Conservation (phyloP, 2,888 invertebrate species). For the Morinoia aosen region DNA sequence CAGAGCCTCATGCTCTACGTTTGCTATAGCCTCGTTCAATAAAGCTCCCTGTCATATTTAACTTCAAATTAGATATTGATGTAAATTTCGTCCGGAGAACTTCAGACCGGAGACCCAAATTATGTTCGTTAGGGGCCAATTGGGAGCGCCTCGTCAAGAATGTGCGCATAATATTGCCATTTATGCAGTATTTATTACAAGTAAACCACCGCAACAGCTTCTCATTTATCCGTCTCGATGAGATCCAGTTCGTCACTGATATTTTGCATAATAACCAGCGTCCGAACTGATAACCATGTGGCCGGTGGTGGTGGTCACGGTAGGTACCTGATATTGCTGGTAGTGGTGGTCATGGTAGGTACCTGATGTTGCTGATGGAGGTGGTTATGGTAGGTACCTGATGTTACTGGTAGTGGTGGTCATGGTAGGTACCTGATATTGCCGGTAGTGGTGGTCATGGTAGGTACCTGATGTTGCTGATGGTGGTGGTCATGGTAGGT, state of each 20-base stretch:
- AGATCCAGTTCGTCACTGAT: background rate
- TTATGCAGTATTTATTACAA: slow-evolving; percentile 9
- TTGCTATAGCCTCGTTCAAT: background rate
- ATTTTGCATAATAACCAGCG: slow-evolving; percentile 40
- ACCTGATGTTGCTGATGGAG: too few species aligned
- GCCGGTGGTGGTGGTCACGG: too few species aligned
- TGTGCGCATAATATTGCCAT: slow-evolving; percentile 19
- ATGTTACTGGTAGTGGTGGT: too few species aligned
- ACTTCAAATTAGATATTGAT: background rate
- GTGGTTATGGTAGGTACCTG: too few species aligned
- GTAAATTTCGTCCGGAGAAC: background rate
- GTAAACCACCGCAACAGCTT: background rate
- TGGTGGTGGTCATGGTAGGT: too few species aligned
- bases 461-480: too few species aligned
- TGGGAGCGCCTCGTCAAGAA: background rate
- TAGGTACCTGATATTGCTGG: too few species aligned
- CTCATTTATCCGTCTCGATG: background rate
- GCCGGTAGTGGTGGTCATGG: too few species aligned
- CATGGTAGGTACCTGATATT: too few species aligned
- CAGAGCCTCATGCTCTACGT: background rate
- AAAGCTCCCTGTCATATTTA: background rate
- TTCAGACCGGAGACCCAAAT: background rate
- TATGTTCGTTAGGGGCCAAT: background rate
- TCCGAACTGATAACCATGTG: too few species aligned
- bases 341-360: too few species aligned